Evolutionary conservation across 2,797 vertebrate genomes (phyloP).

Genomic region (Cynopterus sphinx): DNA sequence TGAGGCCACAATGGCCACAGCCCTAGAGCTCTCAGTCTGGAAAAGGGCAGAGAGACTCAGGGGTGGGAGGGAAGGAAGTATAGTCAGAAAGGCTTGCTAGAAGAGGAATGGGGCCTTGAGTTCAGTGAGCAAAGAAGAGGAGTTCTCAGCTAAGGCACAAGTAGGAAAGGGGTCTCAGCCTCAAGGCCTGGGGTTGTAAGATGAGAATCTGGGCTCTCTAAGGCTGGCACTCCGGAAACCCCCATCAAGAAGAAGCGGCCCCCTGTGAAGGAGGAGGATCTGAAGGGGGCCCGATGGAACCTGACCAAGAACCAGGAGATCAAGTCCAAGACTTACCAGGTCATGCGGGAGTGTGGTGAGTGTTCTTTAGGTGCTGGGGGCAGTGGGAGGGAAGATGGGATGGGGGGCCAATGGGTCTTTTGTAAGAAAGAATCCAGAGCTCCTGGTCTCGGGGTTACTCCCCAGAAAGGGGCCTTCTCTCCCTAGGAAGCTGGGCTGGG

Average conservation of each 20-base stretch:
- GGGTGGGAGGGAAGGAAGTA: not conserved
- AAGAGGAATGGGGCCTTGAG: not conserved
- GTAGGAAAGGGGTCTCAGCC: not conserved
- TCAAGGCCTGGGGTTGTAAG: not conserved
- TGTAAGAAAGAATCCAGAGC: not conserved
- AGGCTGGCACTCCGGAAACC: constrained; percentile 72
- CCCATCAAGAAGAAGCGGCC: constrained; percentile 96
- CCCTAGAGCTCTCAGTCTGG: not conserved
- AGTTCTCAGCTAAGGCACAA: not conserved
- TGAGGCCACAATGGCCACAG: not conserved
- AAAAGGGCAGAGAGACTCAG: not conserved
- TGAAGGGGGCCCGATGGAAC: constrained; percentile 95
- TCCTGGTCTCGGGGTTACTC: not conserved
- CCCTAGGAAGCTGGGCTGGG: not conserved
- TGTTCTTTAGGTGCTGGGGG: not conserved
- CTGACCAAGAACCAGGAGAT: constrained; percentile 92
- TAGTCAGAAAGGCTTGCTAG: not conserved
- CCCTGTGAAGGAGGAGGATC: constrained; percentile 94
- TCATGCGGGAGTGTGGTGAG: constrained; percentile 97
- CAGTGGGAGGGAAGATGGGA: too few relatives aligned
- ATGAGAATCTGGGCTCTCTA: constrained; percentile 10
- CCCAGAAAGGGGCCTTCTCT: not conserved
- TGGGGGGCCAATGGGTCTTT: not conserved
- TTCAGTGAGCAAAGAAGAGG: not conserved
- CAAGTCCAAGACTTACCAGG: constrained; percentile 98